A percentile compares a stretch with the other conserved stretches of the same genome.
Evolutionary conservation across 2,113 vertebrate genomes (phyloP).

Genomic region (Barbus barbus): DNA sequence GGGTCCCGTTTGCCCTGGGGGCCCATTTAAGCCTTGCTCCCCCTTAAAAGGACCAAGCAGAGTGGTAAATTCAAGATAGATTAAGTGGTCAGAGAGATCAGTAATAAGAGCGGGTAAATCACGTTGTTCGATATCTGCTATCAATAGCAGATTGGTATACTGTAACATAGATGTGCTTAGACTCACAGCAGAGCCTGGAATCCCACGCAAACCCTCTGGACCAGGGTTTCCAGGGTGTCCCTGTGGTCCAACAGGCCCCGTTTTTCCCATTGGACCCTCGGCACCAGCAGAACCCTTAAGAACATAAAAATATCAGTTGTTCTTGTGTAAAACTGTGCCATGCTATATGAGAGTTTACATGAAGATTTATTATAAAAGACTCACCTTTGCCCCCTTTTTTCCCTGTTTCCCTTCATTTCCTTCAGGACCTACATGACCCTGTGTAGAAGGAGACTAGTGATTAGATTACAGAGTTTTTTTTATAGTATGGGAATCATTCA

Average conservation of each 20-base stretch:
- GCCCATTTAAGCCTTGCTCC: constrained; percentile 86
- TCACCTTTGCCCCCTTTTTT: constrained; percentile 86
- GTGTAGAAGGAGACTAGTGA: not conserved
- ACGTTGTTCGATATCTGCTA: constrained; percentile 5
- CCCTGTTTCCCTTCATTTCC: constrained; percentile 88
- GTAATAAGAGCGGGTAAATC: not conserved
- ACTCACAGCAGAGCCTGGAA: constrained; percentile 89
- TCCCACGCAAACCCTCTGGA: constrained; percentile 84
- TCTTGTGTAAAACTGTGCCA: not conserved
- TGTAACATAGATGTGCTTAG: constrained; percentile 18
- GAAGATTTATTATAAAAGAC: not conserved
- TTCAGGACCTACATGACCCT: constrained; percentile 79
- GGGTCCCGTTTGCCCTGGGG: constrained; percentile 85
- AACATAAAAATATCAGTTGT: not conserved
- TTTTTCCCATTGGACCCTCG: constrained; percentile 79
- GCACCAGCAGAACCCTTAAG: constrained; percentile 78
- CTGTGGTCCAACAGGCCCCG: constrained; percentile 81
- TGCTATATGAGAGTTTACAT: not conserved
- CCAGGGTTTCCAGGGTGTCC: constrained; percentile 83
- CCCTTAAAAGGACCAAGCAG: constrained; percentile 73
- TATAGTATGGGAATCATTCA: not conserved
- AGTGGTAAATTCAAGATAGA: constrained; percentile 33
- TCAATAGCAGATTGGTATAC: not conserved
- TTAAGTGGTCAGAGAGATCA: not conserved
- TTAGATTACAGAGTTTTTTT: constrained; percentile 7